A percentile compares a stretch with the other conserved stretches of the same genome.
phyloP scores from a whole-genome alignment of 2,797 vertebrate genomes.

The Lagorchestes hirsutus region DNA sequence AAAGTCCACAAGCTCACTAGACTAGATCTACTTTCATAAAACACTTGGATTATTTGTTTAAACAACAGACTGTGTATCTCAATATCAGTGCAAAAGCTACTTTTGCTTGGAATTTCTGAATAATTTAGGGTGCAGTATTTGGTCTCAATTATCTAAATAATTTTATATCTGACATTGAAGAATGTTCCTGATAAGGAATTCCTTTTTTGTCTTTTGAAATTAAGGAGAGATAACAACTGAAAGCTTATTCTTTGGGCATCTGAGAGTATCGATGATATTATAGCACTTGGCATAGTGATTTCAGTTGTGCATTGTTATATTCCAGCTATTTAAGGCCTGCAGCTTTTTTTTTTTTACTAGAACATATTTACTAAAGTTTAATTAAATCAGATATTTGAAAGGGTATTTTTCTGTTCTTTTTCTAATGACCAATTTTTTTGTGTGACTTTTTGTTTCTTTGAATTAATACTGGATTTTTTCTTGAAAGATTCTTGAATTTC shows the following conservation, averaged over 20 bases:
- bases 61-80: background rate
- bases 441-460: background rate
- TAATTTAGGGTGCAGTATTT: conserved; percentile 22
- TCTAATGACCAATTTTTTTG: conserved; percentile 1
- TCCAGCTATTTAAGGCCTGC: conserved; percentile 46
- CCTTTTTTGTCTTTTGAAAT: conserved; percentile 34
- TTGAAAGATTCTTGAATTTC: conserved; percentile 30
- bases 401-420: conserved; percentile 54
- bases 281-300: background rate
- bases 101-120: conserved; percentile 1
- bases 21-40: conserved; percentile 8
- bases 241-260: conserved; percentile 51
- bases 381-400: conserved; percentile 54
- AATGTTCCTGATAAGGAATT: conserved; percentile 26
- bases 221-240: background rate
- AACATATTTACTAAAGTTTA: background rate
- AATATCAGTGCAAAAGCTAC: background rate
- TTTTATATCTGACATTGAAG: conserved; percentile 22
- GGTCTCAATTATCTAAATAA: conserved; percentile 19
- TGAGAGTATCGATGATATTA: background rate
- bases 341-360: background rate
- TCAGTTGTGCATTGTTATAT: conserved; percentile 9
- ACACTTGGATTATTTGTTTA: conserved; percentile 37
- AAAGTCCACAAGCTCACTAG: background rate
- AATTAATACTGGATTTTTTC: conserved; percentile 15